Base-by-base conservation (phyloP, 2,113 vertebrate genomes). In the Kryptolebias marmoratus region DNA sequence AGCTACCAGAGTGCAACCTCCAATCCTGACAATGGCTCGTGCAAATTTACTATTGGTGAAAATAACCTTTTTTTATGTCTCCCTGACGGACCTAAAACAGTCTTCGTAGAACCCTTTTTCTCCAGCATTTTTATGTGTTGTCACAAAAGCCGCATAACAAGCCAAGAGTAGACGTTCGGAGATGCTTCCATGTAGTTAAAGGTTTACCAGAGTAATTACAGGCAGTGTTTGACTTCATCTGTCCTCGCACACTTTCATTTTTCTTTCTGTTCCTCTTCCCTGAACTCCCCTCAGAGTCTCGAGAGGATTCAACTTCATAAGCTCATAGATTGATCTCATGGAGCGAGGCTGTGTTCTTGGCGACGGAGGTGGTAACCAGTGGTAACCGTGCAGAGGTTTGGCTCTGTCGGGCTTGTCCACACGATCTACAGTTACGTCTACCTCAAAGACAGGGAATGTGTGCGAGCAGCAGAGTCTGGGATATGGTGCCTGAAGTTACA, bases 111-210 rank as follows among this genome's bases (percentile, higher is more conserved):
- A 75, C 47, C 39, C 22, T 75, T 31, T 67, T 39, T 57, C 59
- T 70, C 56, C 54, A 48, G 27, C 44, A 65, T 64, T 73, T 83
- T 68, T 77, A 53, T 75, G 67, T 73, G 56, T 73, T 87, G 75
- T 79, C 49, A 55, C 62, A 31, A 13, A 27, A 68, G 75, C 86
- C 86, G 15, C 85, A 66, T 66, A 64, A 88, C 83, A 89, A 83
- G 72, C 72, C 69, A 6, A 75, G 64, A 71, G 81, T 57, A 79
- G 55, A 68, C 9, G 13, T 74, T 75, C 70, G 79, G 75, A 81
- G 64, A 79, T 22, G 53, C 66, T 77, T 53, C 80, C 79, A 32
- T 89, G 22, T 87, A 84, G 84, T 91, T 90, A 87, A 88, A 73
- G 90, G 81, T 60, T 87, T 64, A 80, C 86, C 87, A 83, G 68